These are phyloP conservation scores for Leucopsar rothschildi DNA, from an alignment of 2,113 vertebrate genomes.

Conservation along the genomic window DNA sequence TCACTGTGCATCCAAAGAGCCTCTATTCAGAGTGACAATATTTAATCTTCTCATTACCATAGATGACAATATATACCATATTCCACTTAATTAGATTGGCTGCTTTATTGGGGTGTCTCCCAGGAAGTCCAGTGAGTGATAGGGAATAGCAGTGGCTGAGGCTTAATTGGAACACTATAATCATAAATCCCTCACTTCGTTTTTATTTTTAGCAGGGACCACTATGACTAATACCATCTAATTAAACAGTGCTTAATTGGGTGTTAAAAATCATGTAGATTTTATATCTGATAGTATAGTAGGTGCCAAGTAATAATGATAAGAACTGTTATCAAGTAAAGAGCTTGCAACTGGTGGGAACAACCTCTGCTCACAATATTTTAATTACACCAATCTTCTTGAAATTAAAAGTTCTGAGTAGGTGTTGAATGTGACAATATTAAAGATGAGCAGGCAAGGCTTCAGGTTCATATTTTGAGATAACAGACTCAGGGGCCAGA, in stretches of 20 bases:
- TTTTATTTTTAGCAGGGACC: constrained; percentile 12
- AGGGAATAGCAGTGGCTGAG: not conserved
- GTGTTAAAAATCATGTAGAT: constrained; percentile 12
- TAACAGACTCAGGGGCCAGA: not conserved
- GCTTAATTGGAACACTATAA: not conserved
- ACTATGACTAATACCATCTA: constrained; percentile 11
- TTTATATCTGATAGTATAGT: not conserved
- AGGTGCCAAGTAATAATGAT: not conserved
- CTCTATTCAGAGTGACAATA: not conserved
- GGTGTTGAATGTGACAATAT: not conserved
- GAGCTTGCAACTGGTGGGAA: not conserved
- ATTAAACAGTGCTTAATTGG: constrained; percentile 33
- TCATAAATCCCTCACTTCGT: not conserved
- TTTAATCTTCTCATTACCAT: not conserved
- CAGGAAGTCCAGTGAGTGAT: not conserved
- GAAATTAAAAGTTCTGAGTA: not conserved
- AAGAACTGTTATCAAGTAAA: not conserved
- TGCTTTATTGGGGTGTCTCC: not conserved
- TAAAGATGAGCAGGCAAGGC: not conserved
- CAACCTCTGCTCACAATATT: not conserved
- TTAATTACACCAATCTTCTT: not conserved
- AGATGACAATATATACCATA: not conserved
- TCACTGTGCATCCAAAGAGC: not conserved
- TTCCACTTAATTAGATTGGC: not conserved
- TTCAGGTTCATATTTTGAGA: not conserved